Evolutionary conservation across 2,113 vertebrate genomes (phyloP).

Genomic region (Alectura lathami): DNA sequence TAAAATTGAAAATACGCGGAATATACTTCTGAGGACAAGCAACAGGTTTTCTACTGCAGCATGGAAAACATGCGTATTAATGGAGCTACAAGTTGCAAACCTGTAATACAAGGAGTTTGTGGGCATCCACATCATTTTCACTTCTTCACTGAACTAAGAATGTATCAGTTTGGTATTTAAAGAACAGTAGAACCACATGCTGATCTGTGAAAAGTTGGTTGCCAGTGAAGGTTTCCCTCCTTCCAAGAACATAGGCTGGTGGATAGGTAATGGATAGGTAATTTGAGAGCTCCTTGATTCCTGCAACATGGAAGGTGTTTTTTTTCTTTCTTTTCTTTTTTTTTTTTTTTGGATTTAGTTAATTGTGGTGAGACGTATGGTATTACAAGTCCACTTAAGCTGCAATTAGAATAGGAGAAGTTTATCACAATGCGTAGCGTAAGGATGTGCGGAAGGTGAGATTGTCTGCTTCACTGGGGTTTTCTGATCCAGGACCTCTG

Average conservation of each 20-base stretch:
- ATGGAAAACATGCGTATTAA: background rate
- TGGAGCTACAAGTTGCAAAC: background rate
- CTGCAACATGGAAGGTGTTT: background rate
- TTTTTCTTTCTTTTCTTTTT: no score
- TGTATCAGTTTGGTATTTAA: background rate
- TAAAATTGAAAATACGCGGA: background rate
- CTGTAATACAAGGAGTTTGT: background rate
- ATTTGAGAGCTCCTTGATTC: background rate
- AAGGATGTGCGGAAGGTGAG: background rate
- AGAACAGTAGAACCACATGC: background rate
- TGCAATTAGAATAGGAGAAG: background rate
- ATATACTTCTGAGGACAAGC: background rate
- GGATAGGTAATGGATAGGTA: background rate
- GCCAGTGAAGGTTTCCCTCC: background rate
- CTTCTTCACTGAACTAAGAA: background rate
- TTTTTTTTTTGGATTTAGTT: no score
- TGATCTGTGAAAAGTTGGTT: background rate
- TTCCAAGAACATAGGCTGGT: background rate
- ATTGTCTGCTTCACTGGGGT: background rate
- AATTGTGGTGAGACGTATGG: background rate
- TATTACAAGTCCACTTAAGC: background rate
- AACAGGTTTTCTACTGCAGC: background rate
- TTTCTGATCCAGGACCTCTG: no score
- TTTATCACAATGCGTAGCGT: background rate
- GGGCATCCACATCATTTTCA: fast-evolving